Conservation (phyloP, 2,888 invertebrate genomes). For the Chalcis sispes region DNA sequence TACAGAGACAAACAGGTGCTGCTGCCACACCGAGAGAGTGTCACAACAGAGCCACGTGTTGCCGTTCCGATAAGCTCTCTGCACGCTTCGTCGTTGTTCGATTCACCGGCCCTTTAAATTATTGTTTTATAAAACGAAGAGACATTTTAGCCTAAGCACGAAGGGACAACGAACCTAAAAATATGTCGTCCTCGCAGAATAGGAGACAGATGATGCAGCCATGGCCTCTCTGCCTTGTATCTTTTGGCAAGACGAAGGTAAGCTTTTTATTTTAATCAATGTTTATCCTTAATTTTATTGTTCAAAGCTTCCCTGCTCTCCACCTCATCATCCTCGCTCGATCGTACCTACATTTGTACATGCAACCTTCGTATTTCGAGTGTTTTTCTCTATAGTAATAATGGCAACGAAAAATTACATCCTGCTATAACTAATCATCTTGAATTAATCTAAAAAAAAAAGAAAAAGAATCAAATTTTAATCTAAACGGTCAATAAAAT, state of each 20-base stretch:
- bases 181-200: conserved; percentile 64
- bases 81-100: not conserved
- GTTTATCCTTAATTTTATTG: too few species aligned
- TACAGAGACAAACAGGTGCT: not conserved
- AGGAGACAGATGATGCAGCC: conserved; percentile 73
- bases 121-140: not conserved
- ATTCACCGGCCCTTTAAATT: not conserved
- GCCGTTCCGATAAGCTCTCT: not conserved
- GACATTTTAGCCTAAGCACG: not conserved
- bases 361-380: too few species aligned
- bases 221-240: conserved; percentile 72
- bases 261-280: conserved; percentile 59
- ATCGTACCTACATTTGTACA: not conserved
- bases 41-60: conserved; percentile 67
- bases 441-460: too few species aligned
- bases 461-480: too few species aligned
- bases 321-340: not conserved
- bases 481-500: too few species aligned
- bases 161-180: not conserved
- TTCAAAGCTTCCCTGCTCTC: too few species aligned
- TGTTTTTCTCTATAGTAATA: not conserved
- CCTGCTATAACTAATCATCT: too few species aligned
- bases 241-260: conserved; percentile 70
- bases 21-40: conserved; percentile 38
- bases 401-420: not conserved